Evolutionary conservation across 2,888 invertebrate genomes (phyloP), one percentile per base, ranked within the genome.

Genomic region (Metallyticus violacea): DNA sequence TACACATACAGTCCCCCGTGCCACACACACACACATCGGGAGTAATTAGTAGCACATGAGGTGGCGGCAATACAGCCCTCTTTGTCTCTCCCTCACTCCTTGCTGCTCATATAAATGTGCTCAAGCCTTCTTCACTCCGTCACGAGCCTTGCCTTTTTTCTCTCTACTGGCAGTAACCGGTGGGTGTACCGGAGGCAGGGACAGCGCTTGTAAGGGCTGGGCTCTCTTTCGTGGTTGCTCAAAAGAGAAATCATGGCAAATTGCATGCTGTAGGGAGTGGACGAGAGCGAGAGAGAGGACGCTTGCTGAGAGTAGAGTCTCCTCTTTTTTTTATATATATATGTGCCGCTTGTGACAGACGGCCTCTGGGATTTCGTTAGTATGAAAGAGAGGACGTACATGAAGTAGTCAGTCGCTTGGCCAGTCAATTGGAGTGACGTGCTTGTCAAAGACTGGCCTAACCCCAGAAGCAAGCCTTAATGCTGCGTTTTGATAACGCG

Each of bases 41-140:
- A 87, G 88, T 88, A 88, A 88, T 88, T 88, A 88, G 88, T 86
- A 88, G 87, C 88, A 88, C 87, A 87, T 82, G 87, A 88, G 87
- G 87, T 86, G 88, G 87, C 76, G 85, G 86, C 30, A 28, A 40
- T 76, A 26, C 81, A 78, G n/a, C 81, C 76, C 77, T 79, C 85
- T 85, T 83, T 30, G 76, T 79, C 85, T 22, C 85, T 28, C 26
- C 28, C 22, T 78, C 78, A 1, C 7, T 78, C 78, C 82, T n/a
- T 81, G 26, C n/a, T 29, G 27, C 79, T 29, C 81, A 30, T 85
- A 30, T 27, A 30, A 15, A 30, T 25, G 29, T 81, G 27, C 81
- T n/a, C 81, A 77, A 26, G 22, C 86, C 76, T 76, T 27, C 77
- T 77, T 15, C 81, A 26, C 77, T 85, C 85, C 76, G 62, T 76